Percentiles rank a stretch among this genome's conserved stretches.
phyloP scores from a whole-genome alignment of 2,113 vertebrate genomes.

The Triplophysa siluroides region DNA sequence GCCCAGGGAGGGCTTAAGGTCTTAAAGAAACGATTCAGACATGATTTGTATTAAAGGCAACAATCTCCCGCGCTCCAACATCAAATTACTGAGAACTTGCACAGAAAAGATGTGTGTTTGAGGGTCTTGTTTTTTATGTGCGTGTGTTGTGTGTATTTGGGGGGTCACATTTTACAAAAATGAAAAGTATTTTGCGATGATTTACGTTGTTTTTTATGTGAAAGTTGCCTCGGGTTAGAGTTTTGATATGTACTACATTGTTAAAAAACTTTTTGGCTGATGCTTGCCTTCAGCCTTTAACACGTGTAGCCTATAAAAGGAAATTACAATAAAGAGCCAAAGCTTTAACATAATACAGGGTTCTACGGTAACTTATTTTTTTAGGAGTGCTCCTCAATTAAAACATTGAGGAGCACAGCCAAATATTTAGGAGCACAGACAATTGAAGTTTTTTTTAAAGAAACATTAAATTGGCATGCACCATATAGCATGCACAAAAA shows the following conservation, averaged over 20 bases:
- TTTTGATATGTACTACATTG: slow-evolving; percentile 10
- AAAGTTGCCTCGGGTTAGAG: slow-evolving; percentile 8
- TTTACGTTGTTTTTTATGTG: background rate
- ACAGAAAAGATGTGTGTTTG: slow-evolving; percentile 62
- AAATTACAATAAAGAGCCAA: background rate
- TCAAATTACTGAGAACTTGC: slow-evolving; percentile 73
- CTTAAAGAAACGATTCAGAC: slow-evolving; percentile 84
- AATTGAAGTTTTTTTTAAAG: no score
- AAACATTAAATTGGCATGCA: no score
- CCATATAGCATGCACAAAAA: no score
- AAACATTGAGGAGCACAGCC: no score
- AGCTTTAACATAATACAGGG: background rate
- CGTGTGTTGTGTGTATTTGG: background rate
- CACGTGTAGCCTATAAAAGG: background rate
- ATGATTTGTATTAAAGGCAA: slow-evolving; percentile 86
- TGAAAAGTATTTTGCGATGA: background rate
- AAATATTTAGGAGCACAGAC: no score
- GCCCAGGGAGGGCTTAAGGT: slow-evolving; percentile 71
- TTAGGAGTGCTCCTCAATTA: no score
- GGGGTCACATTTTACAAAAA: slow-evolving; percentile 24
- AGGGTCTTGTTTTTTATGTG: background rate
- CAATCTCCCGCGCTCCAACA: slow-evolving; percentile 73
- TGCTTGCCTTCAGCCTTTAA: background rate
- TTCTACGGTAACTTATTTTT: no score
- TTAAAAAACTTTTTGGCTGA: slow-evolving; percentile 6